A percentile compares a stretch with the other conserved stretches of the same genome.
phyloP scores from a whole-genome alignment of 1,140 invertebrate genomes.

The Holcopasites calliopsidis region DNA sequence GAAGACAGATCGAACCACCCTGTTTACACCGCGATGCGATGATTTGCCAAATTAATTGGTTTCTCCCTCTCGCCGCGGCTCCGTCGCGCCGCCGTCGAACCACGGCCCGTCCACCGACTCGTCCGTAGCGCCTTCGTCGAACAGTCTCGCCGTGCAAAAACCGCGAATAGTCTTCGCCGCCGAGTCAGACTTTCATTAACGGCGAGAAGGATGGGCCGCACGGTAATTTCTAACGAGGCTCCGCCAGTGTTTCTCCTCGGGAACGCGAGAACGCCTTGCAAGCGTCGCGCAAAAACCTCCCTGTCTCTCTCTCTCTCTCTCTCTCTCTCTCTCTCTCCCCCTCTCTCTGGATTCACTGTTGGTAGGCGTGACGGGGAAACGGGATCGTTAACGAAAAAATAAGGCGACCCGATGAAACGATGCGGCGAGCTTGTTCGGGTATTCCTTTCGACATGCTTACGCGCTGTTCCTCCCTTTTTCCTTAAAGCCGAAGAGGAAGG shows the following conservation, averaged over 20 bases:
- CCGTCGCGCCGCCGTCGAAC: neutral
- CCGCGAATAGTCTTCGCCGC: conserved; percentile 63
- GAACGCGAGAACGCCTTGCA: conserved; percentile 37
- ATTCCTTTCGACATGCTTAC: conserved; percentile 4
- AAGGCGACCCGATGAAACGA: conserved; percentile 48
- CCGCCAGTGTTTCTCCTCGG: conserved; percentile 13
- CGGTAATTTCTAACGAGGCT: conserved; percentile 61
- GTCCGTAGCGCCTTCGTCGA: no score
- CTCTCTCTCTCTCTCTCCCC: conserved; percentile 17
- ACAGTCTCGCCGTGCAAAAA: conserved; percentile 51
- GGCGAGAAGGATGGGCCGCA: conserved; percentile 50
- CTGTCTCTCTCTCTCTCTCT: neutral
- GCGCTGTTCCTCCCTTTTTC: neutral
- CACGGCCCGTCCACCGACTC: neutral
- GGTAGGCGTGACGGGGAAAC: conserved; percentile 58
- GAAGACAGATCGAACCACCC: conserved; percentile 70
- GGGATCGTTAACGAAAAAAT: conserved; percentile 63
- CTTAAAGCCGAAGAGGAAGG: neutral
- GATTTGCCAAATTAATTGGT: conserved; percentile 71
- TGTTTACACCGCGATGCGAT: conserved; percentile 69
- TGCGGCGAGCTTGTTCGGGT: neutral
- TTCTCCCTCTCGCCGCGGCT: conserved; percentile 19
- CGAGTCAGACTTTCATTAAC: conserved; percentile 60
- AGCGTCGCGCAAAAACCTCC: conserved; percentile 51
- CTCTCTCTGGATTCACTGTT: neutral